Conservation (phyloP, 2,888 invertebrate species). For the Xestia sexstrigata region DNA sequence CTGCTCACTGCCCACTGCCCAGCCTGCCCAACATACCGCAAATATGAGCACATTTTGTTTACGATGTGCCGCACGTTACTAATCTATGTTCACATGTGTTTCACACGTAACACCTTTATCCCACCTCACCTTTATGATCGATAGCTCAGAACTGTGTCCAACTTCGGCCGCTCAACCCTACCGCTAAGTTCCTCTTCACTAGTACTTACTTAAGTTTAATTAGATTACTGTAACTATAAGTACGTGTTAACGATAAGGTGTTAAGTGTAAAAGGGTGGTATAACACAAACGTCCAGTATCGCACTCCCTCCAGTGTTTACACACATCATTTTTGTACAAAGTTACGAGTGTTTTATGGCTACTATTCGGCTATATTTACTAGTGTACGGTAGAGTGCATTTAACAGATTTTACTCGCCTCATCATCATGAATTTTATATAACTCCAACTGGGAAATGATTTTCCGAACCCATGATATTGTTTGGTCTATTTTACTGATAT, state of each 20-base stretch:
- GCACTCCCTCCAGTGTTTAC: constrained; percentile 90
- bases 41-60: constrained; percentile 59
- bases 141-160: constrained; percentile 17
- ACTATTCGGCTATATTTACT: constrained; percentile 78
- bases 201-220: constrained; percentile 58
- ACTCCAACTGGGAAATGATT: constrained; percentile 1
- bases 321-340: constrained; percentile 89
- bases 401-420: constrained; percentile 66
- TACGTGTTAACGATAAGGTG: constrained; percentile 70
- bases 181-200: constrained; percentile 56
- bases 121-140: constrained; percentile 13
- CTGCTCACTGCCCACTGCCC: constrained; percentile 22
- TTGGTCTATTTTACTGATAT: background rate
- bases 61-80: constrained; percentile 39
- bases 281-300: constrained; percentile 89
- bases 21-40: constrained; percentile 66
- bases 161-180: constrained; percentile 44
- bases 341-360: constrained; percentile 81
- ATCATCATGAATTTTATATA: constrained; percentile 42
- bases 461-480: background rate
- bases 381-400: constrained; percentile 69
- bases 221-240: constrained; percentile 63
- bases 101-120: constrained; percentile 26
- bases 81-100: constrained; percentile 36
- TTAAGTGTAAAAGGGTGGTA: constrained; percentile 81